Percentiles rank a stretch among this genome's conserved stretches.
Conservation (phyloP, 2,113 vertebrate species). For the Anguilla rostrata region DNA sequence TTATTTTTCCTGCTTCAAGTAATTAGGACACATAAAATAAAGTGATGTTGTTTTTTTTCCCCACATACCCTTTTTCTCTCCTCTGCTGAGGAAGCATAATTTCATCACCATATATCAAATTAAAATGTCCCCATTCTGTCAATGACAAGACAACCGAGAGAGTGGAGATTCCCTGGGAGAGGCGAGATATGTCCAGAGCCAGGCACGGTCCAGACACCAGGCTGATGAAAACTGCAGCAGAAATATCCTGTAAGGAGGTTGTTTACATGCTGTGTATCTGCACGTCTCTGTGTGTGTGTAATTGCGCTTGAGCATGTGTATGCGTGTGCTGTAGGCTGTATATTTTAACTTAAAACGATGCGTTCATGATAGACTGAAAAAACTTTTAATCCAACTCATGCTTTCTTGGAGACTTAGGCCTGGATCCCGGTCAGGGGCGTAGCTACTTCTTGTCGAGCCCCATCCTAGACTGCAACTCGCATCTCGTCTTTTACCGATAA, state of each 20-base stretch:
- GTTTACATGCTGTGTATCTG: not conserved
- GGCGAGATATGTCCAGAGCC: conserved; percentile 50
- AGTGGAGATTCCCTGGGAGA: conserved; percentile 50
- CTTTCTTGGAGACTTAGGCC: not conserved
- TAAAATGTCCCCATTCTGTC: conserved; percentile 73
- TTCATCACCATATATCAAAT: conserved; percentile 71
- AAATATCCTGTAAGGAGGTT: not conserved
- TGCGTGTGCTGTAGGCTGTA: not conserved
- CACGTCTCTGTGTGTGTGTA: too few species aligned
- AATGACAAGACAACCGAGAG: conserved; percentile 52
- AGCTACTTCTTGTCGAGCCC: too few species aligned
- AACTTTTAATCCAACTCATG: not conserved
- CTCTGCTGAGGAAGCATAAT: conserved; percentile 65
- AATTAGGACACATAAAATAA: conserved; percentile 62
- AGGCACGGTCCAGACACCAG: conserved; percentile 38
- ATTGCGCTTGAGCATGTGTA: not conserved
- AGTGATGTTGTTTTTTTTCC: conserved; percentile 53
- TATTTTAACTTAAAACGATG: not conserved
- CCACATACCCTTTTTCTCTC: conserved; percentile 56
- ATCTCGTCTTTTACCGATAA: too few species aligned
- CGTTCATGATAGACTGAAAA: not conserved
- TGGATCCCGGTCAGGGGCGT: too few species aligned
- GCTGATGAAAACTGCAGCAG: conserved; percentile 22
- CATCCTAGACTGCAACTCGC: too few species aligned
- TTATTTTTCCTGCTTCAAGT: conserved; percentile 50